Percentiles rank a stretch among this genome's conserved stretches.
Evolutionary conservation across 2,888 invertebrate species (phyloP).

Genomic region (Abrostola triplasia): DNA sequence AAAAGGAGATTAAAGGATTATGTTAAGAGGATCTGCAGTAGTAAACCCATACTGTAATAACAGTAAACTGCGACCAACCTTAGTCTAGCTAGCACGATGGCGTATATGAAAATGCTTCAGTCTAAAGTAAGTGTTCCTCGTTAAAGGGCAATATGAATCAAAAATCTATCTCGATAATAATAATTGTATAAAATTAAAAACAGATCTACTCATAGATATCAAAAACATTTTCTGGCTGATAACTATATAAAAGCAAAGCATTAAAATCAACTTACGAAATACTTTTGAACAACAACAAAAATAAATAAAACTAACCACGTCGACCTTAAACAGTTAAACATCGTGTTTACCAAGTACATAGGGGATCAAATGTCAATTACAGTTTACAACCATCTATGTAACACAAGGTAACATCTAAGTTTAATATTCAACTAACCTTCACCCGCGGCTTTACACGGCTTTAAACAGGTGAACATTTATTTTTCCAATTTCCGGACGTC

Average conservation of each 20-base stretch:
- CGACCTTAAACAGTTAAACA: conserved; percentile 33
- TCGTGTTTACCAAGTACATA: conserved; percentile 30
- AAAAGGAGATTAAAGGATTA: neutral
- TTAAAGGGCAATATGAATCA: no score
- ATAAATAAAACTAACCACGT: conserved; percentile 16
- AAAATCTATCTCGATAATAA: no score
- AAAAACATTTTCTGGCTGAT: no score
- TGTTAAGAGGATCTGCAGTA: neutral
- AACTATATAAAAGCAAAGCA: no score
- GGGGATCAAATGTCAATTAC: conserved; percentile 51
- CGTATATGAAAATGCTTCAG: conserved; percentile 2
- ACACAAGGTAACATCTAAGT: conserved; percentile 31
- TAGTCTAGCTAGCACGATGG: neutral
- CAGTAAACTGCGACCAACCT: neutral
- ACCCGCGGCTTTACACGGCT: conserved; percentile 19
- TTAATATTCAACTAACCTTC: conserved; percentile 38
- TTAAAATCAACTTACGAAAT: neutral
- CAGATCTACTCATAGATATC: no score
- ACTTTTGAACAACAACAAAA: conserved; percentile 2
- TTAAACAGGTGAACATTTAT: conserved; percentile 33
- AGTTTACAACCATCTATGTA: conserved; percentile 36
- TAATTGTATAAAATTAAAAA: no score
- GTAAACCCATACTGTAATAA: neutral
- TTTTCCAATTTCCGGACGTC: conserved; percentile 44
- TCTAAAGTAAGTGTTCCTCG: neutral